phyloP scores from a whole-genome alignment of 2,888 invertebrate species.

The Fissipunctia ypsillon region DNA sequence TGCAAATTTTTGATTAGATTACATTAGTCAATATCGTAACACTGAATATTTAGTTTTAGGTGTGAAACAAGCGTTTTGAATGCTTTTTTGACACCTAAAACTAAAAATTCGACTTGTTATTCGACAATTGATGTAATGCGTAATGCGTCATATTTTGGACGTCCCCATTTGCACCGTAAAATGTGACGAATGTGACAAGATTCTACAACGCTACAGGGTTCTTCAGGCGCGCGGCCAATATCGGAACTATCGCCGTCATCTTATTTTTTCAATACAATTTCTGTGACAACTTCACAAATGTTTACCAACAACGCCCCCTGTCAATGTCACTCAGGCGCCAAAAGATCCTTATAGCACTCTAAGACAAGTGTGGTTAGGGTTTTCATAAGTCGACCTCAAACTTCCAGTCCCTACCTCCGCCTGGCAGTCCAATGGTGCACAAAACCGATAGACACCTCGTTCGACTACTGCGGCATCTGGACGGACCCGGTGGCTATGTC shows the following conservation, averaged over 20 bases:
- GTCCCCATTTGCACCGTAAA: background rate
- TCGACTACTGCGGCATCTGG: constrained; percentile 82
- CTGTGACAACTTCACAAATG: background rate
- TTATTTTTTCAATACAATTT: background rate
- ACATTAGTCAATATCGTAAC: background rate
- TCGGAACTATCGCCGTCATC: background rate
- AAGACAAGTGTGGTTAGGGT: background rate
- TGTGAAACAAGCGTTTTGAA: background rate
- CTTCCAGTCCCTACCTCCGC: constrained; percentile 78
- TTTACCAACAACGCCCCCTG: too few relatives aligned
- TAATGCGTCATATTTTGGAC: background rate
- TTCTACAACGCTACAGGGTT: background rate
- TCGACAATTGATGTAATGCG: background rate
- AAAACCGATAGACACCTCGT: constrained; percentile 49
- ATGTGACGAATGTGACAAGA: too few relatives aligned
- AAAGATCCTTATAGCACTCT: background rate
- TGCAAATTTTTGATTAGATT: background rate
- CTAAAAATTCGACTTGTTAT: background rate
- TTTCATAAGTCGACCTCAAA: background rate
- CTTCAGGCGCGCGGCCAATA: background rate
- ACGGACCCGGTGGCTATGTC: constrained; percentile 78
- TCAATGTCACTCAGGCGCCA: background rate
- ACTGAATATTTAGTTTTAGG: background rate
- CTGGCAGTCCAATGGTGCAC: constrained; percentile 78
- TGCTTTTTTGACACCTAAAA: background rate